Conservation (phyloP, 2,888 invertebrate genomes). For the Harmothoe impar region DNA sequence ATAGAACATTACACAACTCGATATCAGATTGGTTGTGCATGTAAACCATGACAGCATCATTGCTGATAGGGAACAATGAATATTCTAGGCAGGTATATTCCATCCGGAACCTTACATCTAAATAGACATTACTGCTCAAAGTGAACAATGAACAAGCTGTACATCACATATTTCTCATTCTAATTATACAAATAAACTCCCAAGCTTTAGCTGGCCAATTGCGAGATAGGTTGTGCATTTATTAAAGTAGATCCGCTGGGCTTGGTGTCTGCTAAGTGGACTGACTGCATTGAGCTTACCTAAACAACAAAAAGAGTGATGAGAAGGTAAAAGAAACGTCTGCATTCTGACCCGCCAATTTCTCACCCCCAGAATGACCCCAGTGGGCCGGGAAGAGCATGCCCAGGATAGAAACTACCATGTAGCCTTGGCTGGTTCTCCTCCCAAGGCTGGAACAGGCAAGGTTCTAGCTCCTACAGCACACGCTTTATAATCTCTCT, state of each 20-base stretch:
- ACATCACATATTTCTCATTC: too few relatives aligned
- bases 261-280: neutral
- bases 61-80: too few relatives aligned
- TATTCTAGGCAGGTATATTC: too few relatives aligned
- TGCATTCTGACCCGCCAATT: conserved; percentile 13
- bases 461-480: neutral
- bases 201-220: too few relatives aligned
- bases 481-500: neutral
- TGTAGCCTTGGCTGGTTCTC: neutral
- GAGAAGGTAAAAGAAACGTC: neutral
- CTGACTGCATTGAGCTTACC: neutral
- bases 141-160: too few relatives aligned
- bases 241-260: conserved; percentile 1
- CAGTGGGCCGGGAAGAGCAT: neutral
- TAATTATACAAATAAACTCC: too few relatives aligned
- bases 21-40: too few relatives aligned
- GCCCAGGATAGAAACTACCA: neutral
- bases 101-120: too few relatives aligned
- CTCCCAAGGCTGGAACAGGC: neutral
- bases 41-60: too few relatives aligned
- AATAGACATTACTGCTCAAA: too few relatives aligned
- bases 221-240: too few relatives aligned
- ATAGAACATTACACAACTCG: too few relatives aligned
- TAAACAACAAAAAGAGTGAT: neutral
- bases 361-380: conserved; percentile 7